Base-by-base conservation (phyloP, 2,888 invertebrate species). In the Chydorus sphaericus region DNA sequence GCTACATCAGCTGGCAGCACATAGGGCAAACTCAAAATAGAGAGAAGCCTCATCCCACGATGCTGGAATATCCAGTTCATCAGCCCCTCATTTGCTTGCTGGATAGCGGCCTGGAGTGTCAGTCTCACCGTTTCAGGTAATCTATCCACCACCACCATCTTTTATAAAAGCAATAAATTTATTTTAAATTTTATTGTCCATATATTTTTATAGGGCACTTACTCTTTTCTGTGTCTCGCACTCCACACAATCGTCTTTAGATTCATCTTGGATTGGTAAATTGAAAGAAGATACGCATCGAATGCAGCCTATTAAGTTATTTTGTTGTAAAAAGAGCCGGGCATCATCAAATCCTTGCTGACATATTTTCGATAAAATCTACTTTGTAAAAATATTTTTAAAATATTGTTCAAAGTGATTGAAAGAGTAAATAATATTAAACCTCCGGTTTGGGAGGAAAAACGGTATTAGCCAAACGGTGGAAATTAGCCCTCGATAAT, bases 311-410 rank as follows among this genome's bases (percentile, higher is more conserved):
- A 97, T 89, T 65, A 96, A 73, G 71, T 92, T 87, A 68, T 90
- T 90, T 60, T 85, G 76, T 64, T 88, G 87, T 59, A 91, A 70
- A 71, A 89, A 91, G 59, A 86, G 75, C 8, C 91, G 74, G 0
- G 89, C 88, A 69, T 91, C 90, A 65, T 93, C 91, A 70, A 94
- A 96, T 23, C 97, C 97, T 73, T 96, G 94, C 67, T 92, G 89
- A 71, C 96, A 97, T 83, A 97, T 92, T 68, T 89, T 86, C 56
- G 88, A 86, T 28, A 90, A 73, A 33, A 72, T 70, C 73, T 73
- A 58, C 1, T 62, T n/a, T n/a, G n/a, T n/a, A n/a, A n/a, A n/a
- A n/a, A n/a, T n/a, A n/a, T n/a, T n/a, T n/a, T n/a, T n/a, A n/a
- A n/a, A n/a, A n/a, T n/a, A n/a, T n/a, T n/a, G n/a, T n/a, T n/a